phyloP scores from a whole-genome alignment of 2,888 invertebrate species.

The Eucera pruinosa region DNA sequence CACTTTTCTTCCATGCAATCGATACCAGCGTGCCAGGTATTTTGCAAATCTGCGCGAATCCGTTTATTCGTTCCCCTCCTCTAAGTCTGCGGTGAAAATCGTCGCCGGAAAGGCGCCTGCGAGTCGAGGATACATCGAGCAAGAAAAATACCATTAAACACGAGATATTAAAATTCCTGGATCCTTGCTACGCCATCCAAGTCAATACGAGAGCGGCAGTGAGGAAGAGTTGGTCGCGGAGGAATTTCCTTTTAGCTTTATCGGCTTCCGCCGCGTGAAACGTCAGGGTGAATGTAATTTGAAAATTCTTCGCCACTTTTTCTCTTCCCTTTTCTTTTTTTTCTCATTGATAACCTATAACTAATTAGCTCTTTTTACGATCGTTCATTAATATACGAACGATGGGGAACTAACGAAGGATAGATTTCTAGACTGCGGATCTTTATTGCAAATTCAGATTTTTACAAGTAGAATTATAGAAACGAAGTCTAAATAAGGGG shows the following conservation, averaged over 20 bases:
- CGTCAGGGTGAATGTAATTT: conserved; percentile 23
- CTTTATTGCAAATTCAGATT: no score
- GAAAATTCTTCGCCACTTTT: conserved; percentile 17
- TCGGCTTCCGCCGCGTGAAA: conserved; percentile 26
- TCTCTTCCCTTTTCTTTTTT: neutral
- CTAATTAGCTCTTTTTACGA: conserved; percentile 12
- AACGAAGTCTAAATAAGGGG: no score
- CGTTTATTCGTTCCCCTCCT: conserved; percentile 34
- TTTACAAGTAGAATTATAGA: no score
- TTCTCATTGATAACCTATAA: neutral
- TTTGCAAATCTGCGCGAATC: conserved; percentile 36
- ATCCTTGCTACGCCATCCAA: conserved; percentile 29
- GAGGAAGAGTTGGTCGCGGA: conserved; percentile 30
- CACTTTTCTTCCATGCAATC: conserved; percentile 24
- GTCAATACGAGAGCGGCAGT: conserved; percentile 36
- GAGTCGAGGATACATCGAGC: conserved; percentile 48
- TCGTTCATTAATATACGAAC: neutral
- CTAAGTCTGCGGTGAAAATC: conserved; percentile 29
- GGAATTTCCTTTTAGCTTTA: conserved; percentile 52
- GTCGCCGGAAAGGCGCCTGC: conserved; percentile 28
- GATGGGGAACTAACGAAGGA: neutral
- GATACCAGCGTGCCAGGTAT: conserved; percentile 36
- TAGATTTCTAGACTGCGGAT: no score
- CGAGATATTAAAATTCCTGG: conserved; percentile 67
- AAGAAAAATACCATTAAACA: conserved; percentile 63